Conservation (phyloP, 2,797 vertebrate genomes). For the Phataginus tetradactyla region DNA sequence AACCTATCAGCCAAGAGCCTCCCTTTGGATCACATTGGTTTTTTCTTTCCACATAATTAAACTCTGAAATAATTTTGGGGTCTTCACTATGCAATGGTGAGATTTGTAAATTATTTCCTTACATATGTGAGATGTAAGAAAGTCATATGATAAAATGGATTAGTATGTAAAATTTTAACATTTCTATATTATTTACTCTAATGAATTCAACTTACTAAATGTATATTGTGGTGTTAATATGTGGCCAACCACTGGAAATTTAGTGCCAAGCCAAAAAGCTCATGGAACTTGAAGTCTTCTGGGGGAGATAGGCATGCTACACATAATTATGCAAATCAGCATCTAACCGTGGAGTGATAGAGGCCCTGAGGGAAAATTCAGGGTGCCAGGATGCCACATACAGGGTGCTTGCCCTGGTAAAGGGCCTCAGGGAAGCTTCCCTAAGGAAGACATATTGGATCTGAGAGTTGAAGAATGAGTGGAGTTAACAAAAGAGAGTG, state of each 20-base stretch:
- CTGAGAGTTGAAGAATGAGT: neutral
- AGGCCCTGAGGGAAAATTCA: neutral
- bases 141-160: neutral
- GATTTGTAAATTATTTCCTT: neutral
- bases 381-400: neutral
- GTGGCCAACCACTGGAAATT: neutral
- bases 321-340: rapidly evolving
- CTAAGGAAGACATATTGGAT: neutral
- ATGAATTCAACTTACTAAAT: neutral
- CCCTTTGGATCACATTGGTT: neutral
- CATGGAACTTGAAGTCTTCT: neutral
- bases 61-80: neutral
- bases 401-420: neutral
- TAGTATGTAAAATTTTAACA: neutral
- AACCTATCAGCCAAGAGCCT: neutral
- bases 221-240: neutral
- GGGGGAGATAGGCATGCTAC: no score
- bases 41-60: neutral
- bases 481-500: neutral
- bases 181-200: neutral
- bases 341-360: neutral
- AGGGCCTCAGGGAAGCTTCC: neutral
- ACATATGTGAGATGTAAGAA: neutral
- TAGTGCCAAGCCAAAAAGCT: neutral
- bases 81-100: neutral